Base-by-base conservation (phyloP, 1,140 invertebrate species). In the Coboldia fuscipes region DNA sequence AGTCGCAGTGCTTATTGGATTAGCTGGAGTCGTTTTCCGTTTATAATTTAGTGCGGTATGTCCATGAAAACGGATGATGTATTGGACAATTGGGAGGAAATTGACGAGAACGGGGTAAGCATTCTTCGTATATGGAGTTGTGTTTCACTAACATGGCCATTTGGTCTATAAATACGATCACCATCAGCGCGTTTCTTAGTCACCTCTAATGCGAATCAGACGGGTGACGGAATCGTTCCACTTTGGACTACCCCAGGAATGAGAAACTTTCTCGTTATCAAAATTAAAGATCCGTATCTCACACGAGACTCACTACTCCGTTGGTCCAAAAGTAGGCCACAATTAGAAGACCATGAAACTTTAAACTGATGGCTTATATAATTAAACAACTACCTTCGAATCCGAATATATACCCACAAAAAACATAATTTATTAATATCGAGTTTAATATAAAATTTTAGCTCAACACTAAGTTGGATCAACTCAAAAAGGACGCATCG, bases 11-110 rank as follows among this genome's bases (percentile, higher is more conserved):
- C n/a, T n/a, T n/a, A n/a, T n/a, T n/a, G n/a, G n/a, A n/a, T n/a
- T n/a, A n/a, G n/a, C n/a, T n/a, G n/a, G n/a, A n/a, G n/a, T n/a
- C n/a, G n/a, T n/a, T n/a, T n/a, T n/a, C n/a, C n/a, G n/a, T n/a
- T n/a, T n/a, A n/a, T n/a, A n/a, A n/a, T n/a, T n/a, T n/a, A n/a
- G n/a, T 6, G n/a, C 22, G 17, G 8, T 12, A 34, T 34, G 24
- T 34, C 24, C 10, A 17, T 15, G 3, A 34, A 14, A 14, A 38
- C 15, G 31, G 64, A 67, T 42, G 66, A 70, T 45, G 63, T 72
- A 48, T 63, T 70, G 45, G 76, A 81, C 56, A 78, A 70, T 61
- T 83, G 78, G 78, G 78, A 83, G 61, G 74, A 81, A 59, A 73
- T 81, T 57, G 75, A 77, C 46, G 77, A 78, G 54, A 68, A 64